Conservation (phyloP, 2,888 invertebrate species). For the Ganaspis brasiliensis region DNA sequence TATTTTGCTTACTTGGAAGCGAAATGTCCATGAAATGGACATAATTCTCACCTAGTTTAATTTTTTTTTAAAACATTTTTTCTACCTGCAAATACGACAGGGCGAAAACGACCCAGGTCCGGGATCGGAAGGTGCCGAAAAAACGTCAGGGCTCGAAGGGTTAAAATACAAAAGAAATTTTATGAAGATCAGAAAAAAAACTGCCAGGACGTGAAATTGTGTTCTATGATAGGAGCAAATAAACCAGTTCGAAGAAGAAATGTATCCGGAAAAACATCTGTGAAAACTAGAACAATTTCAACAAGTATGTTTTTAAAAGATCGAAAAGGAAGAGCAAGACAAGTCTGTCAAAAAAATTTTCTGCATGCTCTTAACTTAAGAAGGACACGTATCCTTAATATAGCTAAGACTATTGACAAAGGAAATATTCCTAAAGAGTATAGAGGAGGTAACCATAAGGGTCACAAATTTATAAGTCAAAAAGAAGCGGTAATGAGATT, state of each 20-base stretch:
- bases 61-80: too few relatives aligned
- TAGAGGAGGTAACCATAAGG: not conserved
- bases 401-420: not conserved
- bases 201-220: too few relatives aligned
- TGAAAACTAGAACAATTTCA: too few relatives aligned
- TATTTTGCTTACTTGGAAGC: too few relatives aligned
- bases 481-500: not conserved
- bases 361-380: not conserved
- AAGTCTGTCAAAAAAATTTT: not conserved
- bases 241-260: not conserved
- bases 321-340: not conserved
- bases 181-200: not conserved
- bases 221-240: not conserved
- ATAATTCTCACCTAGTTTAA: too few relatives aligned
- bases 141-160: too few relatives aligned
- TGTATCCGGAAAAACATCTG: not conserved
- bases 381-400: not conserved
- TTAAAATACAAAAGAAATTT: not conserved
- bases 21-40: too few relatives aligned
- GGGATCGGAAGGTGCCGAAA: too few relatives aligned
- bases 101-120: too few relatives aligned
- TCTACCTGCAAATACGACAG: too few relatives aligned
- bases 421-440: not conserved
- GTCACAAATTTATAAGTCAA: not conserved
- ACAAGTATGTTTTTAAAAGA: too few relatives aligned